Evolutionary conservation across 2,113 vertebrate genomes (phyloP).

Genomic region (Gopherus evgoodei): DNA sequence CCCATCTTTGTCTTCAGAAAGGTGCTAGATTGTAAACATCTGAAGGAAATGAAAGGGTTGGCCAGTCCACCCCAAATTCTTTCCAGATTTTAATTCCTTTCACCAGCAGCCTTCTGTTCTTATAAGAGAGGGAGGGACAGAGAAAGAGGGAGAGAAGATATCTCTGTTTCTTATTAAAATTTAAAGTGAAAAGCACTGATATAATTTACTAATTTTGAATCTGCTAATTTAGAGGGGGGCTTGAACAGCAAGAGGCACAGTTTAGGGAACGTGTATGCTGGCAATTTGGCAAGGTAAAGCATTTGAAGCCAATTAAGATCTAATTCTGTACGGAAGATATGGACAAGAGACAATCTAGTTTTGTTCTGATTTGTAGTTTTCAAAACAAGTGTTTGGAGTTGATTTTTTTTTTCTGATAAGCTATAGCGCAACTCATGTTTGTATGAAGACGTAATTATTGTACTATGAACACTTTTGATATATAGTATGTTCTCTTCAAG

Average conservation of each 20-base stretch:
- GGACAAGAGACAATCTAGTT: neutral
- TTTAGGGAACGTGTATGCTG: neutral
- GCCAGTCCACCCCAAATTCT: constrained; percentile 85
- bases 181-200: constrained; percentile 72
- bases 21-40: constrained; percentile 89
- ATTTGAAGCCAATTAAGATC: neutral
- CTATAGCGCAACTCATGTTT: neutral
- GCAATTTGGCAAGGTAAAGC: neutral
- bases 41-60: constrained; percentile 86
- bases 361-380: neutral
- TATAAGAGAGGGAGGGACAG: constrained; percentile 78
- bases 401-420: neutral
- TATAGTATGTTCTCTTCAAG: neutral
- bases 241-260: neutral
- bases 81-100: constrained; percentile 87
- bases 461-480: neutral
- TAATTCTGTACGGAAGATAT: neutral
- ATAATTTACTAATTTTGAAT: constrained; percentile 69
- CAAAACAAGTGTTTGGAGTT: neutral
- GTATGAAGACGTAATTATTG: neutral
- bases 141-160: constrained; percentile 69
- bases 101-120: constrained; percentile 82
- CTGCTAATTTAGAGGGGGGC: constrained; percentile 50
- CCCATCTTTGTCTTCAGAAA: constrained; percentile 86
- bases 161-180: constrained; percentile 84